These are phyloP conservation scores for Tipula unca DNA, from an alignment of 2,888 invertebrate species.

Conservation along the genomic window DNA sequence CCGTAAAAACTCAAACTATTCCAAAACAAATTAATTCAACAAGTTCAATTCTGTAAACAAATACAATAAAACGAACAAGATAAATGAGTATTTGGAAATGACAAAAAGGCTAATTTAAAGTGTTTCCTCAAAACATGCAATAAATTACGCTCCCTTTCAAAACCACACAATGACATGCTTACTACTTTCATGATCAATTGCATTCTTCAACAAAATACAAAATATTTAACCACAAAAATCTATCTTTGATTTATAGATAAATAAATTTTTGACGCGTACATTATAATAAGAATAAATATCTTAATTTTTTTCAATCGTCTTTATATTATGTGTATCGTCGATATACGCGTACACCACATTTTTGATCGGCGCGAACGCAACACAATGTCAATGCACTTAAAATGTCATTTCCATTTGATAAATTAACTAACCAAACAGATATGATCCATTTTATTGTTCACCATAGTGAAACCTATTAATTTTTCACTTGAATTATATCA, in stretches of 20 bases:
- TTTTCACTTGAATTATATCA: background rate
- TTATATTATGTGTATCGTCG: background rate
- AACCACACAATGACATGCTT: background rate
- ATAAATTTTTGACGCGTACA: background rate
- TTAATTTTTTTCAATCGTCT: background rate
- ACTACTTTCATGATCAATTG: background rate
- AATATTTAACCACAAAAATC: background rate
- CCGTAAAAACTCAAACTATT: background rate
- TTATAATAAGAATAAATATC: too few relatives aligned
- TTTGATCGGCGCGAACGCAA: background rate
- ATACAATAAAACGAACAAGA: background rate
- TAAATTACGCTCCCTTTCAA: background rate
- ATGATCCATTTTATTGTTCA: background rate
- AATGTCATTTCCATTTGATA: background rate
- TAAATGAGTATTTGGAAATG: background rate
- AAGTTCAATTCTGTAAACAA: background rate
- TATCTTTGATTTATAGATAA: background rate
- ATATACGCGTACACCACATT: background rate
- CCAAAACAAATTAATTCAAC: background rate
- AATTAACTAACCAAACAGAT: background rate
- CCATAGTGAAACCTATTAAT: background rate
- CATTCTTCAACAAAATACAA: background rate
- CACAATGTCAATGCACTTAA: background rate
- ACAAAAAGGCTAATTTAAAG: background rate
- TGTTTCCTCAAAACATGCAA: background rate